Percentiles rank a stretch among this genome's conserved stretches.
These are phyloP conservation scores for Prenolepis imparis DNA, from an alignment of 2,888 invertebrate species.

Conservation along the genomic window DNA sequence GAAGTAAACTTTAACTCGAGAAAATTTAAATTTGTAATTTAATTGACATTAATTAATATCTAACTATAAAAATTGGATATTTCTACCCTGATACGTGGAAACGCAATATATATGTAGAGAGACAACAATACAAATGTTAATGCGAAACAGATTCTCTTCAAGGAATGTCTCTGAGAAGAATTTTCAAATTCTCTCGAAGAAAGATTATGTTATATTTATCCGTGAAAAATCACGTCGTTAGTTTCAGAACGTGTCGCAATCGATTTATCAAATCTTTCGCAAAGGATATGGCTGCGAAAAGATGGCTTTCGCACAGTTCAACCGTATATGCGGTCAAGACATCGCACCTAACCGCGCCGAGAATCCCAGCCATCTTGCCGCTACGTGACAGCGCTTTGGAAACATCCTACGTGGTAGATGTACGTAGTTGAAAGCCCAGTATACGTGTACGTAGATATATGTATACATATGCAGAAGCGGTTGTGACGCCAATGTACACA, in stretches of 20 bases:
- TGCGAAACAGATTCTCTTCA: background rate
- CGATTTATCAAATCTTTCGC: slow-evolving; percentile 22
- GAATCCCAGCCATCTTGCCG: slow-evolving; percentile 40
- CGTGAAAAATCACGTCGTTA: background rate
- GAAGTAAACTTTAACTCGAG: slow-evolving; percentile 43
- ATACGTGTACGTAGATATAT: slow-evolving; percentile 52
- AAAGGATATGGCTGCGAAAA: slow-evolving; percentile 6
- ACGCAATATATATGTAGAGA: background rate
- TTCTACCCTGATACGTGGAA: background rate
- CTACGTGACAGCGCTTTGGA: slow-evolving; percentile 47
- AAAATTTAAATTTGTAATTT: slow-evolving; percentile 44
- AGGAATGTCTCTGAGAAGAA: background rate
- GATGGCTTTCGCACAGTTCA: background rate
- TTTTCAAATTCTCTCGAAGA: background rate
- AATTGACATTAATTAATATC: slow-evolving; percentile 39
- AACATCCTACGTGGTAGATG: slow-evolving; percentile 23
- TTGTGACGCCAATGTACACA: slow-evolving; percentile 63
- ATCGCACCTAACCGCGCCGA: slow-evolving; percentile 25
- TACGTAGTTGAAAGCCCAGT: slow-evolving; percentile 5
- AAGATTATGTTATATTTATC: background rate
- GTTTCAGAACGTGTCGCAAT: background rate
- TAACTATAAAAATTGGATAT: slow-evolving; percentile 18
- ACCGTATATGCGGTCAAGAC: slow-evolving; percentile 35
- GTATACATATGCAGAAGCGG: slow-evolving; percentile 60
- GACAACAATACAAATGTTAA: background rate